Conservation (phyloP, 2,113 vertebrate species). For the Oncorhynchus tshawytscha region DNA sequence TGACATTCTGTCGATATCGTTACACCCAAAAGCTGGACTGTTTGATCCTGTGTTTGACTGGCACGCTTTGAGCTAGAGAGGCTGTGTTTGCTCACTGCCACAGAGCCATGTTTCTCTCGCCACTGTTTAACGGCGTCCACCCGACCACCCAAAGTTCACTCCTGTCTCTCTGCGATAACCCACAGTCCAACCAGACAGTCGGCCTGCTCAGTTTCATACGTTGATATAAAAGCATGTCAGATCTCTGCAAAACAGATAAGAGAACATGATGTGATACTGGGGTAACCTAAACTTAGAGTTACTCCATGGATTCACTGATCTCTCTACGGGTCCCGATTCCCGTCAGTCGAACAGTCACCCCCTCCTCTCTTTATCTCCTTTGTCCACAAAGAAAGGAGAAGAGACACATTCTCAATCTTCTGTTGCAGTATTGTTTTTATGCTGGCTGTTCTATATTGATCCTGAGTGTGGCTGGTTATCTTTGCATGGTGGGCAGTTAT, state of each 20-base stretch:
- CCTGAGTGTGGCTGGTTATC: constrained; percentile 59
- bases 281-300: not conserved
- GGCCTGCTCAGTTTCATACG: not conserved
- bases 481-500: constrained; percentile 56
- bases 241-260: not conserved
- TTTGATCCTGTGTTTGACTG: constrained; percentile 66
- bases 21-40: constrained; percentile 58
- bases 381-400: constrained; percentile 34
- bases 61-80: constrained; percentile 50
- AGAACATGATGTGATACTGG: not conserved
- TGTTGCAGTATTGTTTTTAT: constrained; percentile 60
- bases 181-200: not conserved
- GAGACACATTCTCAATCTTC: constrained; percentile 36
- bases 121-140: not conserved
- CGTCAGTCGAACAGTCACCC: constrained; percentile 29
- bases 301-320: constrained; percentile 43
- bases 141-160: not conserved
- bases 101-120: constrained; percentile 14
- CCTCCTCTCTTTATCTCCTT: constrained; percentile 5
- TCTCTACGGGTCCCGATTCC: constrained; percentile 43
- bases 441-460: constrained; percentile 67
- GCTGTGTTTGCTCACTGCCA: constrained; percentile 54
- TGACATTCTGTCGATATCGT: constrained; percentile 73
- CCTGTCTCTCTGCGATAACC: constrained; percentile 7
- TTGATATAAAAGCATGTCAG: not conserved